A percentile compares a stretch with the other conserved stretches of the same genome.
Conservation (phyloP, 2,888 invertebrate species). For the Temnothorax rugatulus region DNA sequence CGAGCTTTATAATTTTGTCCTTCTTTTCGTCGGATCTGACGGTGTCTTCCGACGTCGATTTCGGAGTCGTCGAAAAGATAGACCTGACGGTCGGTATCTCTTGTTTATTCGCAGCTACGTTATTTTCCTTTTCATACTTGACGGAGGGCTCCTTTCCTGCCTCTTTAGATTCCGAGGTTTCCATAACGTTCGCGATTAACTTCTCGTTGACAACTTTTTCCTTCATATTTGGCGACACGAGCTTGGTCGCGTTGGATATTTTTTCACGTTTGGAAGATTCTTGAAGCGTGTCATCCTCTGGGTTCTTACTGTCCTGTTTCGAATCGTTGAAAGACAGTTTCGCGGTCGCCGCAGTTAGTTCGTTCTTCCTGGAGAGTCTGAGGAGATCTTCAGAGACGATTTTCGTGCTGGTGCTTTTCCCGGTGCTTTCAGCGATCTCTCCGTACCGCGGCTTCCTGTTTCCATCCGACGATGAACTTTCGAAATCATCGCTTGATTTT, state of each 20-base stretch:
- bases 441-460: conserved; percentile 49
- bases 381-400: conserved; percentile 52
- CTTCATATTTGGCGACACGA: not conserved
- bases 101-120: not conserved
- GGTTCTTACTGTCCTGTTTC: conserved; percentile 46
- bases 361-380: conserved; percentile 60
- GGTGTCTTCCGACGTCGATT: not conserved
- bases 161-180: not conserved
- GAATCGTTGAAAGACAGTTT: conserved; percentile 56
- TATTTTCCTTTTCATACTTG: not conserved
- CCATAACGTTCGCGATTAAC: not conserved
- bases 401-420: conserved; percentile 69
- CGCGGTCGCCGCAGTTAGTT: conserved; percentile 57
- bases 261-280: not conserved
- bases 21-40: conserved; percentile 12
- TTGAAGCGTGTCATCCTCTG: not conserved
- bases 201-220: not conserved
- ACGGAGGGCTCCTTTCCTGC: not conserved
- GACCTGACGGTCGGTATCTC: not conserved
- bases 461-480: conserved; percentile 54
- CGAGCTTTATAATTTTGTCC: conserved; percentile 1
- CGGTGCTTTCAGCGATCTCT: conserved; percentile 58
- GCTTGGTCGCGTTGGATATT: not conserved
- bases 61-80: not conserved
- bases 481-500: conserved; percentile 27